Base-by-base conservation (phyloP, 2,888 invertebrate genomes). In the Xanthostigma xanthostigma region DNA sequence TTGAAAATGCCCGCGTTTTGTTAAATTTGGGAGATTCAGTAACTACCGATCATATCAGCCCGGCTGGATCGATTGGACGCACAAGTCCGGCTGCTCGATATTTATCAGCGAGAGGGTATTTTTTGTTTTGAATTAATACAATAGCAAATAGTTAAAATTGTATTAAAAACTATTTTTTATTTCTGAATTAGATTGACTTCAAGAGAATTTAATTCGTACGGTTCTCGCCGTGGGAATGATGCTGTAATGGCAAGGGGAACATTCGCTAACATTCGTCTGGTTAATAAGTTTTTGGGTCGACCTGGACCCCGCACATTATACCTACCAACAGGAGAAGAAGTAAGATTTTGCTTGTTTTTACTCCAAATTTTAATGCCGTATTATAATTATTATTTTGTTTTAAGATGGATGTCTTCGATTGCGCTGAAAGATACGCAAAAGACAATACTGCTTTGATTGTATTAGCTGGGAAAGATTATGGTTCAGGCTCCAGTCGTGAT, bases 21-120 rank as follows among this genome's bases (percentile, higher is more conserved):
- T 72, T 97, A 0, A 79, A 86, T 59, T 73, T 98, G 52, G 93
- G 93, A 0, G 97, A 98, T 67, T 96, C 94, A 0, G 95, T 98
- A 8, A 98, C 97, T 34, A 97, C 97, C 0, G 97, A 98, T 71
- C 97, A 97, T 68, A 98, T 98, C 54, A 95, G 95, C 2, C 97
- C 97, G 0, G 97, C 97, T 14, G 97, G 97, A 5, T 92, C 94
- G 50, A 98, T 98, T 59, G 91, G 96, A 0, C 73, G 95, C 48
- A 94, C 86, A 64, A 94, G 94, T 46, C 86, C 96, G 0, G 96
- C 97, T 0, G 91, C 90, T 0, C 72, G 89, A 60, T 91, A 81
- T 66, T 70, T 94, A 11, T 78, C 82, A 0, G 68, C 69, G 49
- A 73, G 75, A 57, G 86, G 84, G 85, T 86, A 58, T 63, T 69